Percentiles rank a stretch among this genome's conserved stretches.
Evolutionary conservation across 2,888 invertebrate species (phyloP).

Genomic region (Gymnosoma rotundatum): DNA sequence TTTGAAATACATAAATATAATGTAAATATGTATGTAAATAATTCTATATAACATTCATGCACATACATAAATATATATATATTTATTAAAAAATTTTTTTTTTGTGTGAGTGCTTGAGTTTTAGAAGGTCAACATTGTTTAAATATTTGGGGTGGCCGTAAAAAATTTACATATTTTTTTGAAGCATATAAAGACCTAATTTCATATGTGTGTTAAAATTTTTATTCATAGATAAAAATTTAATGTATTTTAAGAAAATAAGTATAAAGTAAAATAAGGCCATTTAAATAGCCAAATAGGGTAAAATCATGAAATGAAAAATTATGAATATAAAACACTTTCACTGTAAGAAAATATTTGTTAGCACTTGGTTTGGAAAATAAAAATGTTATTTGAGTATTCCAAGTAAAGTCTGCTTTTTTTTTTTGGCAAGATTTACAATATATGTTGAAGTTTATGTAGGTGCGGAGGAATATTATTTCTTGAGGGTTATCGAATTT

Average conservation of each 20-base stretch:
- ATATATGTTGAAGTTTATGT: no score
- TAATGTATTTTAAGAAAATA: not conserved
- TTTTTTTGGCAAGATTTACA: no score
- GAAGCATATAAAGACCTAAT: not conserved
- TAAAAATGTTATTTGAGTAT: no score
- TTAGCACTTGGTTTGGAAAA: no score
- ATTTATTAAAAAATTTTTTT: not conserved
- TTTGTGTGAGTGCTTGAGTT: not conserved
- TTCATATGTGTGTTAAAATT: conserved; percentile 11
- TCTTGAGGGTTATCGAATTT: no score
- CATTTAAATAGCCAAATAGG: not conserved
- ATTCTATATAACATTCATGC: not conserved
- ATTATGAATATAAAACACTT: no score
- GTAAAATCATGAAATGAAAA: not conserved
- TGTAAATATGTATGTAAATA: no score
- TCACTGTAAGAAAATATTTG: no score
- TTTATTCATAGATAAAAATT: not conserved
- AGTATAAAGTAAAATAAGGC: no score
- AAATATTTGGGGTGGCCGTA: conserved; percentile 2
- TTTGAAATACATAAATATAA: not conserved
- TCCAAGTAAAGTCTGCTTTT: no score
- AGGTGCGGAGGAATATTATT: no score
- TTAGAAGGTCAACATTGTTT: conserved; percentile 13
- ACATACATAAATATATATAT: not conserved
- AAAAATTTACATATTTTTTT: not conserved